Base-by-base conservation (phyloP, 2,797 vertebrate species). In the Aselliscus stoliczkanus region DNA sequence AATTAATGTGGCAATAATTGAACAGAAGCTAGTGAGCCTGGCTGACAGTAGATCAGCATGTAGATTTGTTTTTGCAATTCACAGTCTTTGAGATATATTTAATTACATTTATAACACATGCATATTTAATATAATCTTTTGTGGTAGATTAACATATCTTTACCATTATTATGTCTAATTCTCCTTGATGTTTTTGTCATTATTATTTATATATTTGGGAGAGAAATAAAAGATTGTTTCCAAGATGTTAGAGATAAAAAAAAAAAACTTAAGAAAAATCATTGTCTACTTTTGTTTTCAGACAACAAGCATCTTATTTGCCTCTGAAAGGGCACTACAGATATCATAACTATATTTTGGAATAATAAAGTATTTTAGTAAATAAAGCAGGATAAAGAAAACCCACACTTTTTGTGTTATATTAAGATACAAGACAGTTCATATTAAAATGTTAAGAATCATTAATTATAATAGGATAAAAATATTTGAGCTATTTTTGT, bases 1-100 rank as follows among this genome's bases (percentile, higher is more conserved):
- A 84, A 67, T 96, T 96, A 95, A 96, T 87, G 75, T 97, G 95
- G 95, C 1, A 93, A 95, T 97, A 97, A 98, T 98, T 96, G 97
- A 97, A 95, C 75, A 96, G 94, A 93, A 96, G 90, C 56, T 88
- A 96, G 93, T 92, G 37, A 95, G 50, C 79, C 50, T 93, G 72
- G 50, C 73, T 94, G 44, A 90, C 83, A 94, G 6, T 75, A 94
- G n/a, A 94, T 70, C 69, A 90, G 47, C 90, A 64, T 50, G 87
- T 94, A 94, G 93, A 54, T 90, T 94, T 93, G 17, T 92, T 82
- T 93, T 72, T 93, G 20, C 44, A 92, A 17, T 93, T 97, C 70
- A 91, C 44, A 84, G 96, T 56, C 56, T 97, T 95, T 93, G 82
- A 88, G 85, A 76, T 97, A 79, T 60, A 96, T 97, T 97, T 95